phyloP scores from a whole-genome alignment of 2,797 vertebrate species.

The Enteromius viviparus region DNA sequence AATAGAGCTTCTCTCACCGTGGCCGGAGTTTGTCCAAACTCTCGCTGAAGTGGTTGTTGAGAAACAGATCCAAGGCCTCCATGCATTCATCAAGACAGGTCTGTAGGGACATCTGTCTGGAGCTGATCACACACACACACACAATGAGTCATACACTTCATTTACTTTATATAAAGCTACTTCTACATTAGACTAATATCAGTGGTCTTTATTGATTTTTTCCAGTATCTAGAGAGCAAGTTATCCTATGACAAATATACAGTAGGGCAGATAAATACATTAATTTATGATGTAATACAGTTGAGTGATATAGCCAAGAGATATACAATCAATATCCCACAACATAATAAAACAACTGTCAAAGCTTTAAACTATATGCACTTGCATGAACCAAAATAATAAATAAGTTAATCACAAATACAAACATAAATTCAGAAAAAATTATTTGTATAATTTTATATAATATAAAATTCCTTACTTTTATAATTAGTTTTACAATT shows the following conservation, averaged over 20 bases:
- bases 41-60: slow-evolving; percentile 85
- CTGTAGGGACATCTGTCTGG: slow-evolving; percentile 72
- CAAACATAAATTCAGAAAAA: no score
- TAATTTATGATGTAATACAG: neutral
- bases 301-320: neutral
- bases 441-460: no score
- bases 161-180: neutral
- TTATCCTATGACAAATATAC: neutral
- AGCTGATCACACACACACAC: slow-evolving; percentile 62
- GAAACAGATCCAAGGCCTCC: slow-evolving; percentile 84
- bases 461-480: no score
- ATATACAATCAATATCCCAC: neutral
- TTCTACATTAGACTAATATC: neutral
- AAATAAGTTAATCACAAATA: no score
- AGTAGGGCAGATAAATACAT: neutral
- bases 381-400: no score
- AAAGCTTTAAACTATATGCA: neutral
- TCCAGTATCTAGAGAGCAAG: neutral
- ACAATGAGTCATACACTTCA: neutral
- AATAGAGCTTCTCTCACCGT: slow-evolving; percentile 69
- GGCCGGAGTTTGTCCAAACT: slow-evolving; percentile 81
- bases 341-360: neutral
- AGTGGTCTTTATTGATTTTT: neutral
- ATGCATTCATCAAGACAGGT: slow-evolving; percentile 81
- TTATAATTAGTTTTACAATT: no score